Percentiles rank a stretch among this genome's conserved stretches.
phyloP scores from a whole-genome alignment of 2,888 invertebrate genomes.

The Amitus sp. region DNA sequence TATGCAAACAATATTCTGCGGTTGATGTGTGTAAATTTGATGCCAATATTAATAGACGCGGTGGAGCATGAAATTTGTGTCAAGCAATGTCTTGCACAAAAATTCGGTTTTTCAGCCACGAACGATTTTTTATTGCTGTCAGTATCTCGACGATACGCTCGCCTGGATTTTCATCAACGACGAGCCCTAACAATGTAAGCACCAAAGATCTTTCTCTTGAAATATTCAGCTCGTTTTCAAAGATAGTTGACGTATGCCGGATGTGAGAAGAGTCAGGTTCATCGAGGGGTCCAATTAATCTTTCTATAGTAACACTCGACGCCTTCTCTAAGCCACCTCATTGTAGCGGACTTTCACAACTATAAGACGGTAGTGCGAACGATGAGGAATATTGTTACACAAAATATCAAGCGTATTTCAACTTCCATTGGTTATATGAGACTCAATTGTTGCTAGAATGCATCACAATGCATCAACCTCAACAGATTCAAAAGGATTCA shows the following conservation, averaged over 20 bases:
- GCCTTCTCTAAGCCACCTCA: slow-evolving; percentile 39
- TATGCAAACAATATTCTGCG: no score
- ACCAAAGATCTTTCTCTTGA: slow-evolving; percentile 51
- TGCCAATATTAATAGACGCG: no score
- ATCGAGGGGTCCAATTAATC: slow-evolving; percentile 57
- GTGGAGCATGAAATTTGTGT: no score
- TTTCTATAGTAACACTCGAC: slow-evolving; percentile 48
- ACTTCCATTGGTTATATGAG: not conserved
- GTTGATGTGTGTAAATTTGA: no score
- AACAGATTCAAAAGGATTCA: no score
- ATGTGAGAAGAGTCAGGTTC: slow-evolving; percentile 31
- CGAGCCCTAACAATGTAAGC: slow-evolving; percentile 51
- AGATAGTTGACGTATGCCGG: slow-evolving; percentile 28
- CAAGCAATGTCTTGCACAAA: no score
- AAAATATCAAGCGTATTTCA: not conserved
- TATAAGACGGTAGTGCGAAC: slow-evolving; percentile 6
- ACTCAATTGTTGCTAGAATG: slow-evolving; percentile 3
- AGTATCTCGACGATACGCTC: slow-evolving; percentile 59
- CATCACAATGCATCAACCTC: no score
- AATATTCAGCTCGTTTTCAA: slow-evolving; percentile 38
- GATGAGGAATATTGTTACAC: slow-evolving; percentile 8
- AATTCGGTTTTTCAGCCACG: slow-evolving; percentile 10
- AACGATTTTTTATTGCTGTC: slow-evolving; percentile 43
- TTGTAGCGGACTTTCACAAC: slow-evolving; percentile 31
- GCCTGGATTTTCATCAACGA: slow-evolving; percentile 53